Evolutionary conservation across 2,113 vertebrate species (phyloP), one percentile per base, ranked within the genome.

Genomic region (Neoarius graeffei): DNA sequence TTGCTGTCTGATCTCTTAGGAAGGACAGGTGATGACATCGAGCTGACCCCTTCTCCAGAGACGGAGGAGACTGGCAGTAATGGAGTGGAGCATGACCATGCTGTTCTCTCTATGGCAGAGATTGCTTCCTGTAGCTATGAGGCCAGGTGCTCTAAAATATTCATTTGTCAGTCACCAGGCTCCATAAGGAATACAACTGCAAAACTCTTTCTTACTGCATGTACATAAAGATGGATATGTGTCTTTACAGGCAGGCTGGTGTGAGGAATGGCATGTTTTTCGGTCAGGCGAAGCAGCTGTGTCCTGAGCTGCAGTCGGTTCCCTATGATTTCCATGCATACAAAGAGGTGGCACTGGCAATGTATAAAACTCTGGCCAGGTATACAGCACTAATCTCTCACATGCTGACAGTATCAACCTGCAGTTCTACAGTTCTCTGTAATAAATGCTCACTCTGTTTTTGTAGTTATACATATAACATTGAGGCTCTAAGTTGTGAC

Each of bases 101-200:
- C 95, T 84, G 88, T 95, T 81, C 94, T 97, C 69, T 99, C 98
- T 50, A 98, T 97, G 96, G 98, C 98, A 91, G 98, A 99, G 95
- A 99, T 99, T 88, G 98, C 98, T 71, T 99, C 98, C 73, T 99
- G 98, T 92, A 99, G 98, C 93, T 99, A 99, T 42, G 98, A 99
- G 94, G 98, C 98, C 87, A 97, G 98, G 98, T 99, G 94, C 7
- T 74, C 14, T 20, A 54, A 83, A 14, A 14, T 35, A 62, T 48
- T 59, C 0, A 56, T 59, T 59, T 81, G 17, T 30, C 14, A 8
- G 52, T 30, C 4, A 20, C 13, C 54, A 5, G 30, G 20, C 4
- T 35, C 27, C 19, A 30, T 59, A 42, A 23, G 8, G 9, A 42
- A 11, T 23, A 23, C 56, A 81, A 42, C 54, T 59, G 30, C 10